Conservation (phyloP, 2,888 invertebrate species). For the Cenopis cana region DNA sequence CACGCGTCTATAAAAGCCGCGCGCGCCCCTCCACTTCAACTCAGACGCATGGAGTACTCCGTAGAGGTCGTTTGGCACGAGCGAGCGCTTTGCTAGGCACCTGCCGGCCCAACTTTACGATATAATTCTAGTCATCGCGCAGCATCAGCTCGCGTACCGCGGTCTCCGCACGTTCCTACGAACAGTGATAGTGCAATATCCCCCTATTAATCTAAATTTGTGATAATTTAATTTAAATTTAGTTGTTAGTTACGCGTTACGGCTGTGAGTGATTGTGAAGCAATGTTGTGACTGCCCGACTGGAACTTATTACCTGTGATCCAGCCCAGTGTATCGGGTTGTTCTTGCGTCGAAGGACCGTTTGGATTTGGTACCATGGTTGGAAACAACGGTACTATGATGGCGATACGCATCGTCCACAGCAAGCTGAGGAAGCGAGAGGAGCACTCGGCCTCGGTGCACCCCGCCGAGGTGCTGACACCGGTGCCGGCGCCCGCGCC, state of each 20-base stretch:
- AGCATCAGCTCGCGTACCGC: conserved; percentile 81
- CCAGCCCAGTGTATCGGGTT: conserved; percentile 69
- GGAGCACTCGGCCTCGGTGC: conserved; percentile 89
- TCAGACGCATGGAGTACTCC: conserved; percentile 86
- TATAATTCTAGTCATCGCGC: conserved; percentile 84
- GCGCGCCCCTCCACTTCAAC: conserved; percentile 80
- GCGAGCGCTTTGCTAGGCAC: conserved; percentile 86
- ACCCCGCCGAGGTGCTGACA: conserved; percentile 88
- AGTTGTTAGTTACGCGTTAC: conserved; percentile 80
- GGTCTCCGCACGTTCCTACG: conserved; percentile 82
- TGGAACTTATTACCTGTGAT: conserved; percentile 82
- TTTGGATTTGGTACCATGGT: conserved; percentile 88
- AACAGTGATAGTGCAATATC: conserved; percentile 86
- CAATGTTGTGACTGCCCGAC: conserved; percentile 83
- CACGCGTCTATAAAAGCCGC: conserved; percentile 77
- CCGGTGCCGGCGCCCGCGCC: conserved; percentile 79
- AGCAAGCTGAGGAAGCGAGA: conserved; percentile 95
- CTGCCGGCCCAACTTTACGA: conserved; percentile 83
- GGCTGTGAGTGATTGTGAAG: conserved; percentile 83
- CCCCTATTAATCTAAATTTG: conserved; percentile 75
- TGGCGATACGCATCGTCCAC: conserved; percentile 95
- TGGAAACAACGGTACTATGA: conserved; percentile 94
- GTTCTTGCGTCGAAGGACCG: conserved; percentile 77
- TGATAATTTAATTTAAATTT: conserved; percentile 83
- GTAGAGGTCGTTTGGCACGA: conserved; percentile 86